Conservation (phyloP, 1,140 invertebrate species). For the Euschistus heros region DNA sequence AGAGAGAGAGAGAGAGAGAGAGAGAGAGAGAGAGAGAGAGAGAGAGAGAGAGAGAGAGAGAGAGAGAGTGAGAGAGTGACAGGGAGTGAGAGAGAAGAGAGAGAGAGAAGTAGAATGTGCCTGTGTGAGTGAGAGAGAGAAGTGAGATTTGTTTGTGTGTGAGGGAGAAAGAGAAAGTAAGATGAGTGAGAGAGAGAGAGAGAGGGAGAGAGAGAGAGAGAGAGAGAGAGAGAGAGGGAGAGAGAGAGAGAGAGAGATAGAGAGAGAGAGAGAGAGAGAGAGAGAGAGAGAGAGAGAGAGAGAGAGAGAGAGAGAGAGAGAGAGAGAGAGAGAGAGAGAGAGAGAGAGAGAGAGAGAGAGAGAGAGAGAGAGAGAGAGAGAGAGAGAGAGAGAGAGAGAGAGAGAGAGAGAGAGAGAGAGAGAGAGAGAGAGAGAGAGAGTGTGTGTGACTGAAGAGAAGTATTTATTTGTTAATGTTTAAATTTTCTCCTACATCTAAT, state of each 20-base stretch:
- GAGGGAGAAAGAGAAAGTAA: slow-evolving; percentile 22
- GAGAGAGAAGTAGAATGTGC: slow-evolving; percentile 9
- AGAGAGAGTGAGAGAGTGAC: too few species aligned
- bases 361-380: slow-evolving; percentile 2
- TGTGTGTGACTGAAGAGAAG: too few species aligned
- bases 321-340: slow-evolving; percentile 22
- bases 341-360: slow-evolving; percentile 24
- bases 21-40: slow-evolving; percentile 20
- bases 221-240: slow-evolving; percentile 38
- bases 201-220: slow-evolving; percentile 33
- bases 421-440: too few species aligned
- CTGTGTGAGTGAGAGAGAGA: too few species aligned
- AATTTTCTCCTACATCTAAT: too few species aligned
- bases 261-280: slow-evolving; percentile 27
- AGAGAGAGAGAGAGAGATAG: slow-evolving; percentile 32
- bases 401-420: too few species aligned
- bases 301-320: slow-evolving; percentile 15
- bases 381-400: background rate
- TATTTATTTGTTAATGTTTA: too few species aligned
- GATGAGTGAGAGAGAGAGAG: slow-evolving; percentile 26
- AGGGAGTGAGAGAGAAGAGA: slow-evolving; percentile 13
- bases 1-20: slow-evolving; percentile 20
- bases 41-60: slow-evolving; percentile 20
- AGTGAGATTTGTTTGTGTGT: too few species aligned
- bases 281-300: slow-evolving; percentile 30